Evolutionary conservation across 1,140 invertebrate species (phyloP).

Genomic region (Ips nitidus): DNA sequence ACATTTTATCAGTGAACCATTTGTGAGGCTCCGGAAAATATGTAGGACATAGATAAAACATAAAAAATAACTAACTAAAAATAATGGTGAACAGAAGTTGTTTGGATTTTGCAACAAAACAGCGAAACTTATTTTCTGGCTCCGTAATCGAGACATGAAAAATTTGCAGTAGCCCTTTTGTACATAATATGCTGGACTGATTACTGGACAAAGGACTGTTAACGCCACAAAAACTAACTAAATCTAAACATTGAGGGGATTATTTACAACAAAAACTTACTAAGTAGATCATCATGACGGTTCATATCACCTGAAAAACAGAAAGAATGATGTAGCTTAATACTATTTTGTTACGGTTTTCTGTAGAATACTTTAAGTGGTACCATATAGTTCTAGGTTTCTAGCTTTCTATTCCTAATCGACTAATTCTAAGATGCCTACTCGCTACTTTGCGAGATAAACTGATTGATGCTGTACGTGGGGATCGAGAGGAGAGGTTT

Average conservation of each 20-base stretch:
- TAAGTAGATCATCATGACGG: conserved; percentile 60
- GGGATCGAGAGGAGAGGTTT: not conserved
- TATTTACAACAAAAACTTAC: conserved; percentile 52
- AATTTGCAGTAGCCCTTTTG: conserved; percentile 31
- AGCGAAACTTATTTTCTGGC: no score
- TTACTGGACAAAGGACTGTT: not conserved
- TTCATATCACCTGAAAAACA: conserved; percentile 62
- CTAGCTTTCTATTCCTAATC: no score
- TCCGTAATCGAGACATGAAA: no score
- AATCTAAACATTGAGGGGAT: conserved; percentile 16
- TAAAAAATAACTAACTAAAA: no score
- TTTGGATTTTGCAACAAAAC: no score
- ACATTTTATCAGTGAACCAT: not conserved
- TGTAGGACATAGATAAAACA: no score
- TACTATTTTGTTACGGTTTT: no score
- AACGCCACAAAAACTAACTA: not conserved
- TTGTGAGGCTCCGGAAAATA: no score
- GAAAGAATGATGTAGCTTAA: conserved; percentile 30
- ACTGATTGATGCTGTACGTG: not conserved
- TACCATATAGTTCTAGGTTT: not conserved
- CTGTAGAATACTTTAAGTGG: conserved; percentile 22
- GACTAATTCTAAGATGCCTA: no score
- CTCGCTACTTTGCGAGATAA: no score
- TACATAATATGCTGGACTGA: conserved; percentile 33
- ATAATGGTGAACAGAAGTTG: no score